Conservation (phyloP, 2,888 invertebrate species). For the Megastigmus dorsalis region DNA sequence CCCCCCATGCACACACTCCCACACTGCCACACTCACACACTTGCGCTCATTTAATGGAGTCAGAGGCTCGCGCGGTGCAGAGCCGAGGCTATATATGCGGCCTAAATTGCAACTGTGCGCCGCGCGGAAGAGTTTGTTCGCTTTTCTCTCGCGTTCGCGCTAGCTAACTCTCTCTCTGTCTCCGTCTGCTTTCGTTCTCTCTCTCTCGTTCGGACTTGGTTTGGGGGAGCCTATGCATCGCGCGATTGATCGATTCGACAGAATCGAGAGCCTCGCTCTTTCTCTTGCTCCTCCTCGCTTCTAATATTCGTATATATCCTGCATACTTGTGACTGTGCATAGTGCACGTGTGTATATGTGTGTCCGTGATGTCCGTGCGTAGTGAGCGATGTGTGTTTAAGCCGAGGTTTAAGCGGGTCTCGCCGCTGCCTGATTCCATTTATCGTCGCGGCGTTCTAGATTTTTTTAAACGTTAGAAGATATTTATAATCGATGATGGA, state of each 20-base stretch:
- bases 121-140: constrained; percentile 31
- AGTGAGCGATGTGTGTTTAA: not conserved
- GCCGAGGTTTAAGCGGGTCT: not conserved
- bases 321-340: no score
- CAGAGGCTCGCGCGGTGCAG: constrained; percentile 36
- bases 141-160: not conserved
- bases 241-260: constrained; percentile 41
- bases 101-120: constrained; percentile 38
- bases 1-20: no score
- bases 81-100: not conserved
- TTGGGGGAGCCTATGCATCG: not conserved
- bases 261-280: constrained; percentile 43
- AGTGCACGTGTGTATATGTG: not conserved
- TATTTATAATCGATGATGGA: constrained; percentile 39
- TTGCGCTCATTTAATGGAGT: constrained; percentile 52
- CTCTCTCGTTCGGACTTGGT: constrained; percentile 16
- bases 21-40: not conserved
- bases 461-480: constrained; percentile 9
- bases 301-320: no score
- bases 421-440: constrained; percentile 33
- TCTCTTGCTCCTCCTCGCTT: constrained; percentile 20
- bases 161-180: not conserved
- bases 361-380: no score
- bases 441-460: constrained; percentile 27
- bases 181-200: not conserved